Evolutionary conservation across 2,888 invertebrate species (phyloP), one percentile per base, ranked within the genome.

Genomic region (Stictocephala bisonia): DNA sequence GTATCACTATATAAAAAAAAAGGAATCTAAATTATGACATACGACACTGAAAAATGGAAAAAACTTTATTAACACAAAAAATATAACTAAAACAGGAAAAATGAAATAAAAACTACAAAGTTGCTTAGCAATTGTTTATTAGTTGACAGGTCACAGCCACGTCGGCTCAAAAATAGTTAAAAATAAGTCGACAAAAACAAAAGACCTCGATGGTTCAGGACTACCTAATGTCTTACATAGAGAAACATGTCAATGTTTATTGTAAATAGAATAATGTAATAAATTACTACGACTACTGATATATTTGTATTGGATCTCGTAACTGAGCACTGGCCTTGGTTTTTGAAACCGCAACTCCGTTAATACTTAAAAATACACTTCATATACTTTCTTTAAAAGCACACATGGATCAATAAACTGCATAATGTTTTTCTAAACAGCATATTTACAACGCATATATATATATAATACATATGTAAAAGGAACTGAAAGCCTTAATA

Each of bases 251-350:
- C 31, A 20, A 6, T 4, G 24, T 27, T 56, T 27, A 56, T 64
- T 64, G 64, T 64, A 64, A 64, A 44, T 64, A 64, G 64, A 64
- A 41, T 68, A 68, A 22, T 29, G 56, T 70, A 70, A 41, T 70
- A 70, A 70, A 70, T 27, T 15, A n/a, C 70, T 70, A 70, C 35
- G 27, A 40, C 70, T 70, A 70, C 41, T 70, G 70, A 70, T 70
- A 70, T 70, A 70, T 53, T 70, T 70, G 70, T 70, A 56, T 53
- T 56, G 26, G 22, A 31, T 41, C 18, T 70, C 29, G 9, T 3
- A 26, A 68, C 31, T 51, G 68, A 68, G 68, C 68, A 68, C 60
- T 40, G 35, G 9, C 6, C 24, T 27, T 27, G 64, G 64, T 64
- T 64, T 64, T 64, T 64, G 64, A 64, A 64, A 64, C 64, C 64